Percentiles rank a stretch among this genome's conserved stretches.
phyloP scores from a whole-genome alignment of 2,797 vertebrate species.

The Pangasius krempfi region DNA sequence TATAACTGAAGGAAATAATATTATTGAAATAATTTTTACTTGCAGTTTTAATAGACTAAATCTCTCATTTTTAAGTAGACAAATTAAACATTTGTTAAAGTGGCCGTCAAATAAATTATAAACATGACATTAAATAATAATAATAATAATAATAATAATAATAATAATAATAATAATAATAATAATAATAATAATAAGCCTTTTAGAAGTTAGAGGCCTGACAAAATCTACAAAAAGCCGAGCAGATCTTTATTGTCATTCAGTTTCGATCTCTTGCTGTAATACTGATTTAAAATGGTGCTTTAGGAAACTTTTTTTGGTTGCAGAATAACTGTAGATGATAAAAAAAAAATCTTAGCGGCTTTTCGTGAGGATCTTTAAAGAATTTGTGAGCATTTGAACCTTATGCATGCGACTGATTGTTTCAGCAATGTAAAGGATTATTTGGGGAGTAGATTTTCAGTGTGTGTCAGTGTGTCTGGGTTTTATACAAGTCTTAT shows the following conservation, averaged over 20 bases:
- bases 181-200: neutral
- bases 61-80: too few relatives aligned
- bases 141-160: conserved; percentile 4
- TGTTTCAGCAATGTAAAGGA: neutral
- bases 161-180: neutral
- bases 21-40: too few relatives aligned
- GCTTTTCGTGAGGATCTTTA: neutral
- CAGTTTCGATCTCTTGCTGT: neutral
- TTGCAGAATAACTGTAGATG: neutral
- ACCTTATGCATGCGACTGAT: neutral
- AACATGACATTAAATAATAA: neutral
- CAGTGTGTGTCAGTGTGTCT: neutral
- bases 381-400: neutral
- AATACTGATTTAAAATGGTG: neutral
- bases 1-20: neutral
- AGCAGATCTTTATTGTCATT: neutral
- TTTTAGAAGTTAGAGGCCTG: neutral
- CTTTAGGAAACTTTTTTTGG: neutral
- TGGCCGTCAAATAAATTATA: neutral
- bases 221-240: neutral
- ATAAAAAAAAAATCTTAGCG: neutral
- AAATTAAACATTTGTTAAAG: neutral
- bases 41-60: neutral
- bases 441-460: neutral
- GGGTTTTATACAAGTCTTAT: neutral